Conservation (phyloP, 1,140 invertebrate genomes). For the Asobara japonica region DNA sequence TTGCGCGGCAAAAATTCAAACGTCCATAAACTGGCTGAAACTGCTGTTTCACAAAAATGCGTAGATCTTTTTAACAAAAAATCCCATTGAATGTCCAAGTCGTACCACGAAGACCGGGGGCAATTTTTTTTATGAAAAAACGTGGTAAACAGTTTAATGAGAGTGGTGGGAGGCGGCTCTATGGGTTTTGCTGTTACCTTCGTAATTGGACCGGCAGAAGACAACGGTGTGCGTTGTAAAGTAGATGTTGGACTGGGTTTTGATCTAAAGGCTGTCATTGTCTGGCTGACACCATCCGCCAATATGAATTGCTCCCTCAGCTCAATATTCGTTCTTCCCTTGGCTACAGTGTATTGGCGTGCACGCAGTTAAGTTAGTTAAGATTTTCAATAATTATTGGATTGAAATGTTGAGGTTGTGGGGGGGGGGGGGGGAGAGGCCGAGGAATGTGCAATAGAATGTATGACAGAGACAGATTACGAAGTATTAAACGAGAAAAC, state of each 20-base stretch:
- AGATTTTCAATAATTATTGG: not conserved
- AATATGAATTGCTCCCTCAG: conserved; percentile 98
- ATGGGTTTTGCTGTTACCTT: conserved; percentile 76
- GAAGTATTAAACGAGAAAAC: conserved; percentile 30
- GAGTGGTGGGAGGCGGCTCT: not conserved
- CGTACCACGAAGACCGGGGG: not conserved
- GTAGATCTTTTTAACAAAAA: not conserved
- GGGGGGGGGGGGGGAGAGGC: not conserved
- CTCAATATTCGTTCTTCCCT: conserved; percentile 99
- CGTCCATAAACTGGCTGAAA: too few relatives aligned
- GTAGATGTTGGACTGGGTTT: conserved; percentile 81
- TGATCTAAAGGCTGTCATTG: conserved; percentile 95
- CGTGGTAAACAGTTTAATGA: not conserved
- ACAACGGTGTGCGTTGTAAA: conserved; percentile 72
- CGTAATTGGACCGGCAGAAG: conserved; percentile 87
- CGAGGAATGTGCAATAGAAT: conserved; percentile 28
- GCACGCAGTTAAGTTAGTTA: conserved; percentile 57
- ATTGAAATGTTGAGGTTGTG: conserved; percentile 19
- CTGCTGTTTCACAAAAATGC: too few relatives aligned
- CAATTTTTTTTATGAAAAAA: not conserved
- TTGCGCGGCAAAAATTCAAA: too few relatives aligned
- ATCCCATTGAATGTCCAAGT: not conserved
- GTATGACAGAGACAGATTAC: conserved; percentile 33
- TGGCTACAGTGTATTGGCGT: conserved; percentile 81
- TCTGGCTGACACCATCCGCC: conserved; percentile 96